A percentile compares a stretch with the other conserved stretches of the same genome.
Evolutionary conservation across 2,888 invertebrate genomes (phyloP).

Genomic region (Volucella zonaria): DNA sequence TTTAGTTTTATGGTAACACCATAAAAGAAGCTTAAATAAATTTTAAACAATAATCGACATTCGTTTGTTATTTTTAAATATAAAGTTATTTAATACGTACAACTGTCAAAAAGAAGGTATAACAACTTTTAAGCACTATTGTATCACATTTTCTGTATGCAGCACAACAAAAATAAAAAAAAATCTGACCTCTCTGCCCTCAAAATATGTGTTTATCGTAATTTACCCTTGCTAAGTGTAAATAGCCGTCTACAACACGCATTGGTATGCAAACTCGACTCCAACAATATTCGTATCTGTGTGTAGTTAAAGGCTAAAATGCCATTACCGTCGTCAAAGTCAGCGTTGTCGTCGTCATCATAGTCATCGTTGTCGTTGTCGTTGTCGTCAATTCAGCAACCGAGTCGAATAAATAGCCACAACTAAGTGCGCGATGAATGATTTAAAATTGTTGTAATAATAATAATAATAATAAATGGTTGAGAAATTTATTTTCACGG

Average conservation of each 20-base stretch:
- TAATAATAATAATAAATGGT: constrained; percentile 7
- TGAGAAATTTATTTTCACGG: constrained; percentile 6
- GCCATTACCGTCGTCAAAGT: background rate
- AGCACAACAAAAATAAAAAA: background rate
- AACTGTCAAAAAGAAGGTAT: background rate
- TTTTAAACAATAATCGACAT: no score
- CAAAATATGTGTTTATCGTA: constrained; percentile 12
- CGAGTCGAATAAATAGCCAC: background rate
- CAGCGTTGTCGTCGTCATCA: background rate
- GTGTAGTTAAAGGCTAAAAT: constrained; percentile 2
- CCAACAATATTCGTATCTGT: background rate
- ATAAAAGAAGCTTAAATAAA: no score
- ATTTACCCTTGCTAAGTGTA: background rate
- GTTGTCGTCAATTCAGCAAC: background rate
- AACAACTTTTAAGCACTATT: background rate
- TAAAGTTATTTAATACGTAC: no score
- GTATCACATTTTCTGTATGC: background rate
- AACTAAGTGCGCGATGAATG: background rate
- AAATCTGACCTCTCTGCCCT: constrained; percentile 6
- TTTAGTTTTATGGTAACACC: no score
- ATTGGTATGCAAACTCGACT: constrained; percentile 1
- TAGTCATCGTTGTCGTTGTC: background rate
- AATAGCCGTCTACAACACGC: constrained; percentile 1
- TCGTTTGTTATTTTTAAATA: no score
- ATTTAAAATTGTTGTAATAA: background rate